Evolutionary conservation across 1,140 invertebrate species (phyloP).

Genomic region (Drosophila malerkotliana): DNA sequence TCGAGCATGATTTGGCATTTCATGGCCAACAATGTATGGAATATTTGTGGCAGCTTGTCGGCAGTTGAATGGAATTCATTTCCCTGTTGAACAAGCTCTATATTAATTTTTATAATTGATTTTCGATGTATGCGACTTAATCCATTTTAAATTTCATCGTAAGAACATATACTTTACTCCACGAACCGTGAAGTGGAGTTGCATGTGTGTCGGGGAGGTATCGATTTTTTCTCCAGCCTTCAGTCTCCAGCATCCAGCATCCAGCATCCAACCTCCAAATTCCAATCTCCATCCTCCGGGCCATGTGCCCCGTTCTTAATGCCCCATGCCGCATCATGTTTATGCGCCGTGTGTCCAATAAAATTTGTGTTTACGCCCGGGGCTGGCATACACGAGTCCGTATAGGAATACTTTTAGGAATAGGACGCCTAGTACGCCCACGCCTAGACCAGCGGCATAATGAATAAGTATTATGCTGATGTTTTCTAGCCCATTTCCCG

Average conservation of each 20-base stretch:
- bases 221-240: conserved; percentile 1
- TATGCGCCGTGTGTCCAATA: conserved; percentile 63
- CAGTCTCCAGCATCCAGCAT: too few species aligned
- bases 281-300: conserved; percentile 1
- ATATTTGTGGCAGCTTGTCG: conserved; percentile 28
- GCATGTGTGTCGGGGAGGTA: conserved; percentile 4
- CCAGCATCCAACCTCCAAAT: background rate
- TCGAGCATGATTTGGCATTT: conserved; percentile 21
- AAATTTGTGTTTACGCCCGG: conserved; percentile 64
- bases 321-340: conserved; percentile 55
- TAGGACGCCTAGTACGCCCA: background rate
- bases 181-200: background rate
- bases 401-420: background rate
- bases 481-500: conserved; percentile 45
- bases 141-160: conserved; percentile 14
- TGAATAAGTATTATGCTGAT: conserved; percentile 68
- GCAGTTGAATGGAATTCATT: conserved; percentile 19
- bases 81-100: conserved; percentile 1
- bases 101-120: conserved; percentile 35
- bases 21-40: conserved; percentile 5
- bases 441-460: conserved; percentile 48
- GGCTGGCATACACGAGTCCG: conserved; percentile 18
- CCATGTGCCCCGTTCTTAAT: conserved; percentile 40
- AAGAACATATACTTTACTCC: background rate
- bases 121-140: conserved; percentile 7